Evolutionary conservation across 2,888 invertebrate species (phyloP), one percentile per base, ranked within the genome.

Genomic region (Clivina fossor): DNA sequence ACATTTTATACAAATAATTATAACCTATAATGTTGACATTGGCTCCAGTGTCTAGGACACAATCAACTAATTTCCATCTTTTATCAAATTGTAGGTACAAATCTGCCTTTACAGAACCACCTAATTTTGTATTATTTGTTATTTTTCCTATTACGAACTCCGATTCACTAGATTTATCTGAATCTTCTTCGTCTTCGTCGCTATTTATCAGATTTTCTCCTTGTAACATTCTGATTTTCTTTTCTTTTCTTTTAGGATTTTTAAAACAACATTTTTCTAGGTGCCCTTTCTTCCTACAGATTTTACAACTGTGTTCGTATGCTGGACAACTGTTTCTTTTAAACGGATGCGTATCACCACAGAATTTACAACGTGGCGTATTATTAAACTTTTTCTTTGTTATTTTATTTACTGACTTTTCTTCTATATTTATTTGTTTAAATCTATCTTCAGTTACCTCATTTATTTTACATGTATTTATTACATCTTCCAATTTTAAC

Each of bases 181-280:
- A 16, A 18, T 37, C 8, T 5, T 8, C 13, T 33, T n/a, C 33
- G 5, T 33, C 33, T 11, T 33, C 15, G 15, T 53, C 19, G 30
- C 19, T 28, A 16, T n/a, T 18, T 37, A 37, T 16, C n/a, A n/a
- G n/a, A n/a, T n/a, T n/a, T n/a, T n/a, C 3, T 37, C 18, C 16
- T 37, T 13, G 3, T 11, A 13, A 37, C 3, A 18, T 8, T 13
- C 18, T 41, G 8, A 41, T 22, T 20, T 41, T 15, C 9, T 41
- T 19, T 41, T 13, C 5, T 41, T 41, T 41, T 41, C 24, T 41
- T n/a, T 41, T 37, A 37, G 37, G 37, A 15, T 37, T 33, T 33
- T 33, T 33, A n/a, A 33, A 38, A 18, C 38, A 38, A 4, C 9
- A 9, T 15, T 16, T 18, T 20, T 41, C 41, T n/a, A 20, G n/a